These are phyloP conservation scores for Isotomurus palustris DNA, from an alignment of 2,888 invertebrate species.

Conservation along the genomic window DNA sequence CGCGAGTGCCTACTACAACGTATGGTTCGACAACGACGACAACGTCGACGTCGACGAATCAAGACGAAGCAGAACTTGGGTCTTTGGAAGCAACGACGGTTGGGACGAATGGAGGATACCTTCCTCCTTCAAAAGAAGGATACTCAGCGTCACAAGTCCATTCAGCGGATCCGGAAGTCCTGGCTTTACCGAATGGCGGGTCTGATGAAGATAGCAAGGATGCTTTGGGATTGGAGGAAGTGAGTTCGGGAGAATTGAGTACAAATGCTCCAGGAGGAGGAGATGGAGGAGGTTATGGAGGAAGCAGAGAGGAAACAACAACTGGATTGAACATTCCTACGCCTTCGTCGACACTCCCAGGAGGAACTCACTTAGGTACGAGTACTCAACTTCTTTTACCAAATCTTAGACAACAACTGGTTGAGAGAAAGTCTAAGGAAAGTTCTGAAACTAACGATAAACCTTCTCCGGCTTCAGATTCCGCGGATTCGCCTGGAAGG, in stretches of 20 bases:
- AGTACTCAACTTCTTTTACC: conserved; percentile 31
- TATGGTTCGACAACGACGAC: no score
- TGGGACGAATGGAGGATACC: conserved; percentile 3
- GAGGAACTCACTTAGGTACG: conserved; percentile 25
- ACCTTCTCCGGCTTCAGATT: conserved; percentile 8
- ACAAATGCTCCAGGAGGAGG: background rate
- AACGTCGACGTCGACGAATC: background rate
- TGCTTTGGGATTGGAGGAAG: no score
- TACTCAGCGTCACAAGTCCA: background rate
- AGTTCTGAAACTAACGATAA: conserved; percentile 1
- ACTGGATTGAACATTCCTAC: conserved; percentile 29
- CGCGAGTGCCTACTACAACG: no score
- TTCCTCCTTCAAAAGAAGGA: conserved; percentile 15
- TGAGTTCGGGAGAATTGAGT: background rate
- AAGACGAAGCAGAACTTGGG: background rate
- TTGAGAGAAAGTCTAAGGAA: conserved; percentile 16
- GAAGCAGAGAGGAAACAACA: conserved; percentile 8
- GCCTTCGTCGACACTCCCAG: conserved; percentile 20
- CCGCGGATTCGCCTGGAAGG: conserved; percentile 13
- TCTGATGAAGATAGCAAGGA: no score
- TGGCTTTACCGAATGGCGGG: conserved; percentile 1
- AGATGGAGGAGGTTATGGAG: conserved; percentile 1
- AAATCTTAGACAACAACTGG: conserved; percentile 27
- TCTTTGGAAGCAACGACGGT: background rate
- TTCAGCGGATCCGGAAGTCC: no score